Conservation (phyloP, 2,113 vertebrate species). For the Carassius carassius region DNA sequence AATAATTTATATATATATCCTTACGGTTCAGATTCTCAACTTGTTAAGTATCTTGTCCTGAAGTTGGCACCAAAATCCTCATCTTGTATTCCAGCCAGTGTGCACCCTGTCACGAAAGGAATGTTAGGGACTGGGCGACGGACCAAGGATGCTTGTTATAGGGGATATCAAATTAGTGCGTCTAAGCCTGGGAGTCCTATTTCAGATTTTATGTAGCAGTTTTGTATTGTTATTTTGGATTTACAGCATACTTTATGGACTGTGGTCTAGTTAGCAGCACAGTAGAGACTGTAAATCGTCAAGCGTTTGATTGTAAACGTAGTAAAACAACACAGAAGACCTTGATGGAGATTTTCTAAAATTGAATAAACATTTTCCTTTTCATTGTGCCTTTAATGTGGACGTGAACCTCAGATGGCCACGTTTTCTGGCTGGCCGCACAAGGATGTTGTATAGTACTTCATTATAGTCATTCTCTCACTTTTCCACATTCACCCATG, state of each 20-base stretch:
- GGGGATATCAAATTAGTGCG: slow-evolving; percentile 64
- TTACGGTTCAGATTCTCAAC: slow-evolving; percentile 22
- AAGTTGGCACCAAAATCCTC: slow-evolving; percentile 43
- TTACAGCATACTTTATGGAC: slow-evolving; percentile 61
- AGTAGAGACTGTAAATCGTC: slow-evolving; percentile 51
- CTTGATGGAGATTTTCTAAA: slow-evolving; percentile 38
- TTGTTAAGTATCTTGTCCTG: slow-evolving; percentile 46
- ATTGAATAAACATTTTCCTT: slow-evolving; percentile 31
- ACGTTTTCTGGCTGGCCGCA: neutral
- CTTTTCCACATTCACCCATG: neutral
- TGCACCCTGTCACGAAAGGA: slow-evolving; percentile 56
- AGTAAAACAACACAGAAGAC: slow-evolving; percentile 37
- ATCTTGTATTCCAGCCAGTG: slow-evolving; percentile 50
- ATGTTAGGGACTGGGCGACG: slow-evolving; percentile 52
- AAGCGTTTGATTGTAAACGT: slow-evolving; percentile 49
- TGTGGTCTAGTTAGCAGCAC: slow-evolving; percentile 55
- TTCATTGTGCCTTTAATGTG: slow-evolving; percentile 40
- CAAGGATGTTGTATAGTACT: slow-evolving; percentile 39
- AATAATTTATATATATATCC: neutral
- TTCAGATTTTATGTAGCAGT: slow-evolving; percentile 57
- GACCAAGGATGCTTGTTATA: slow-evolving; percentile 58
- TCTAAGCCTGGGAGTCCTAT: slow-evolving; percentile 42
- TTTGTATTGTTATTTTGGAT: slow-evolving; percentile 61
- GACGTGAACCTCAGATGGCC: slow-evolving; percentile 22
- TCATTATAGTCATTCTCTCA: neutral